A percentile compares a stretch with the other conserved stretches of the same genome.
Conservation (phyloP, 2,888 invertebrate genomes). For the Anoncus sp. region DNA sequence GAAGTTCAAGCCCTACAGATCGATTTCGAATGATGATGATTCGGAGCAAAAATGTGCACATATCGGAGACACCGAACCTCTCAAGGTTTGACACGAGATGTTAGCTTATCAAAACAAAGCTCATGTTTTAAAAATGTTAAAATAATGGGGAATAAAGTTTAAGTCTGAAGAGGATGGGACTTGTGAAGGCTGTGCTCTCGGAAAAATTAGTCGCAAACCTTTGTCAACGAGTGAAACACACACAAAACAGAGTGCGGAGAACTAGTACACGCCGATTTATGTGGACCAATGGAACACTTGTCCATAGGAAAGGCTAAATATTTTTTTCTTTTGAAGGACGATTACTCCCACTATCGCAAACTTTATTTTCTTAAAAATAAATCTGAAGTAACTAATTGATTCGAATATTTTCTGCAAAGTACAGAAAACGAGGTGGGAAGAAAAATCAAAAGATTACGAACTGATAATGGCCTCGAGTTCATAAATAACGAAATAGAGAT, state of each 20-base stretch:
- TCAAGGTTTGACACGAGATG: constrained; percentile 58
- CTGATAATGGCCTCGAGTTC: constrained; percentile 63
- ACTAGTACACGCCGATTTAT: constrained; percentile 62
- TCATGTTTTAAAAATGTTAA: constrained; percentile 43
- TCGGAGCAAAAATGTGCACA: not conserved
- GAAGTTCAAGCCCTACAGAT: no score
- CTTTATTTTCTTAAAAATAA: constrained; percentile 54
- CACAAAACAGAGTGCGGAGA: constrained; percentile 53
- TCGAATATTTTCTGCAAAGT: constrained; percentile 44
- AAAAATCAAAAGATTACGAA: constrained; percentile 51
- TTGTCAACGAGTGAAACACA: constrained; percentile 51
- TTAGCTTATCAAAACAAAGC: constrained; percentile 53
- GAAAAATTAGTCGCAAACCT: constrained; percentile 56
- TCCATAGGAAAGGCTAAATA: constrained; percentile 51
- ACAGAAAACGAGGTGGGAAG: constrained; percentile 28
- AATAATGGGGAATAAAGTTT: constrained; percentile 60
- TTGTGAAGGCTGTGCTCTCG: constrained; percentile 45
- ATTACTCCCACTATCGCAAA: constrained; percentile 54
- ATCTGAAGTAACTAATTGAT: constrained; percentile 24
- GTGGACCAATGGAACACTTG: constrained; percentile 62
- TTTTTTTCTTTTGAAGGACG: constrained; percentile 61
- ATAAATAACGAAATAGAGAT: constrained; percentile 50
- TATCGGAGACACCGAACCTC: not conserved
- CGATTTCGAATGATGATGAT: not conserved
- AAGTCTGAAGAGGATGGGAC: constrained; percentile 6